Evolutionary conservation across 1,140 invertebrate genomes (phyloP).

Genomic region (Aphelenchoides fujianensis): DNA sequence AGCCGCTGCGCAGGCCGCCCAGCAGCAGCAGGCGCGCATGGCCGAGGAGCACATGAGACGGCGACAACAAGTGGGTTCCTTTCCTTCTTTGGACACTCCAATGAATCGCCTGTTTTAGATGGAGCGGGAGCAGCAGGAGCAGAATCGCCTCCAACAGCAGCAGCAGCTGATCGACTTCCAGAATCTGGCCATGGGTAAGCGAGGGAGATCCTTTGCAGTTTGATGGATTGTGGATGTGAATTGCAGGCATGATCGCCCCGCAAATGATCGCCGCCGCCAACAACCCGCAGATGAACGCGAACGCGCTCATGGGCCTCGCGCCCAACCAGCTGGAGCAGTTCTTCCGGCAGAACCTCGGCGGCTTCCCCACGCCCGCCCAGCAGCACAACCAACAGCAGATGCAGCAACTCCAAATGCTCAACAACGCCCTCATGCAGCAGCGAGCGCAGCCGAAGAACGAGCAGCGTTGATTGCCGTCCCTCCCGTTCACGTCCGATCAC

Average conservation of each 20-base stretch:
- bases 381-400: not conserved
- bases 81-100: not conserved
- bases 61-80: constrained; percentile 11
- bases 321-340: not conserved
- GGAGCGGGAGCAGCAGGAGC: not conserved
- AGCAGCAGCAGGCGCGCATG: not conserved
- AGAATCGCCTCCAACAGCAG: not conserved
- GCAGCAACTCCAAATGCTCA: not conserved
- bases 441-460: not conserved
- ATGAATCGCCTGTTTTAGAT: not conserved
- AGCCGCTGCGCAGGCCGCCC: not conserved
- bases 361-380: not conserved
- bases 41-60: not conserved
- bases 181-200: constrained; percentile 19
- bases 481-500: not conserved
- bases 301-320: not conserved
- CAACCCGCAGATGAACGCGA: not conserved
- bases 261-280: not conserved
- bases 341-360: not conserved
- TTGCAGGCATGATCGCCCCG: not conserved
- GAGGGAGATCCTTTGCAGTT: not conserved
- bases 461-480: not conserved
- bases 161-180: constrained; percentile 4
- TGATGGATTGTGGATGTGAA: not conserved
- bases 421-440: not conserved